A percentile compares a stretch with the other conserved stretches of the same genome.
Conservation (phyloP, 2,113 vertebrate species). For the Chitala chitala region DNA sequence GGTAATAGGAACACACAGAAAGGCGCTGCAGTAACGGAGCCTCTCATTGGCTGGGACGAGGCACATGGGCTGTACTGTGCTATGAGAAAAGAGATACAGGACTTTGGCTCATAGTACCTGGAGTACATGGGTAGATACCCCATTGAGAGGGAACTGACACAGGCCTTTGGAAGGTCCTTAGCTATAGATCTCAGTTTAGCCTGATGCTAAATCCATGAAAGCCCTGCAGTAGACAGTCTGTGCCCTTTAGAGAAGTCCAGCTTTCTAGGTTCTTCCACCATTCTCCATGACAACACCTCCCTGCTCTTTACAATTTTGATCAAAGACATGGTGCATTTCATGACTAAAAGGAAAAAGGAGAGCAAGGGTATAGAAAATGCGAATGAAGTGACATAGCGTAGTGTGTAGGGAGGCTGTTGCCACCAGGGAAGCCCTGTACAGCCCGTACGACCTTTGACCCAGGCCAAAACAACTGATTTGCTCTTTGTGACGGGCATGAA, state of each 20-base stretch:
- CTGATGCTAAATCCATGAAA: neutral
- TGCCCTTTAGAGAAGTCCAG: neutral
- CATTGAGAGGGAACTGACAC: neutral
- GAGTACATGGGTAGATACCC: no score
- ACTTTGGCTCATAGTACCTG: no score
- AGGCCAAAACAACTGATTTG: slow-evolving; percentile 96
- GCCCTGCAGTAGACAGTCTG: neutral
- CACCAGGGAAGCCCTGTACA: slow-evolving; percentile 80
- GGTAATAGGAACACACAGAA: no score
- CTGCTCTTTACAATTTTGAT: neutral
- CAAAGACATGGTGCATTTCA: no score
- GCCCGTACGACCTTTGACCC: slow-evolving; percentile 93
- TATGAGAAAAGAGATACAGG: no score
- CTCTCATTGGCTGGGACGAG: no score
- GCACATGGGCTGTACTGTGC: no score
- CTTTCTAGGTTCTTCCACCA: neutral
- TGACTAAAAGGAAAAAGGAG: slow-evolving; percentile 50
- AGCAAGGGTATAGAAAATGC: slow-evolving; percentile 76
- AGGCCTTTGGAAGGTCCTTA: neutral
- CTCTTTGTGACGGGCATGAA: slow-evolving; percentile 89
- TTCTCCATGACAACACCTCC: neutral
- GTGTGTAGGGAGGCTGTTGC: slow-evolving; percentile 80
- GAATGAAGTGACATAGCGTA: slow-evolving; percentile 91
- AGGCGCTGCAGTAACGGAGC: no score
- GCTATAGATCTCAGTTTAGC: neutral